Evolutionary conservation across 2,113 vertebrate species (phyloP).

Genomic region (Indicator maculatus): DNA sequence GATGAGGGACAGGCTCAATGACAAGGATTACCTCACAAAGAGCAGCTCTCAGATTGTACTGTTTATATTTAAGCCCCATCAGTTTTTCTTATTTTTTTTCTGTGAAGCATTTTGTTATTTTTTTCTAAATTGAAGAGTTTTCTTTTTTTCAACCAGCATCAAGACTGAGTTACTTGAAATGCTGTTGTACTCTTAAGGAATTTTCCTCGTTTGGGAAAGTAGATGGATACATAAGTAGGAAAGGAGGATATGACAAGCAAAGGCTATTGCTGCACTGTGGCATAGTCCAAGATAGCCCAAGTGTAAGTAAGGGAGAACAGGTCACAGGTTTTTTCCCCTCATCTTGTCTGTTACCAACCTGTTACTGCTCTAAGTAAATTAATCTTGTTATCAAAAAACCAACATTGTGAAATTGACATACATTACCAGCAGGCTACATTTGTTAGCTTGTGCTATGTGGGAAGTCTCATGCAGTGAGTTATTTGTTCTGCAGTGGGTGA

Average conservation of each 20-base stretch:
- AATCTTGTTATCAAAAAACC: neutral
- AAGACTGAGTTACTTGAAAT: neutral
- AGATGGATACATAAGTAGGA: neutral
- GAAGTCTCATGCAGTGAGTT: neutral
- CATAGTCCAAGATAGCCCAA: neutral
- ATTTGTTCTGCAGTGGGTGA: neutral
- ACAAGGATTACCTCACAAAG: neutral
- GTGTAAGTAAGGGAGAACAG: neutral
- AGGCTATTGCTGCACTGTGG: neutral
- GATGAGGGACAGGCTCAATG: neutral
- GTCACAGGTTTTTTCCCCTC: neutral
- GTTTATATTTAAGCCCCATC: neutral
- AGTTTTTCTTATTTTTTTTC: neutral
- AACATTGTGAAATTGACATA: neutral
- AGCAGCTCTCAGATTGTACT: neutral
- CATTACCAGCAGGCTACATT: neutral
- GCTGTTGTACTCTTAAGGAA: neutral
- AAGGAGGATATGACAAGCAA: neutral
- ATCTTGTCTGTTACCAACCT: neutral
- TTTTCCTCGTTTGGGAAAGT: neutral
- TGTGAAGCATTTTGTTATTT: neutral
- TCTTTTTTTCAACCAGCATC: neutral
- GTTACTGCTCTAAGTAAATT: neutral
- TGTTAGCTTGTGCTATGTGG: neutral
- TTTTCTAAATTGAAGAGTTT: neutral